Base-by-base conservation (phyloP, 2,888 invertebrate species). In the Disparrhopalites patrizii region DNA sequence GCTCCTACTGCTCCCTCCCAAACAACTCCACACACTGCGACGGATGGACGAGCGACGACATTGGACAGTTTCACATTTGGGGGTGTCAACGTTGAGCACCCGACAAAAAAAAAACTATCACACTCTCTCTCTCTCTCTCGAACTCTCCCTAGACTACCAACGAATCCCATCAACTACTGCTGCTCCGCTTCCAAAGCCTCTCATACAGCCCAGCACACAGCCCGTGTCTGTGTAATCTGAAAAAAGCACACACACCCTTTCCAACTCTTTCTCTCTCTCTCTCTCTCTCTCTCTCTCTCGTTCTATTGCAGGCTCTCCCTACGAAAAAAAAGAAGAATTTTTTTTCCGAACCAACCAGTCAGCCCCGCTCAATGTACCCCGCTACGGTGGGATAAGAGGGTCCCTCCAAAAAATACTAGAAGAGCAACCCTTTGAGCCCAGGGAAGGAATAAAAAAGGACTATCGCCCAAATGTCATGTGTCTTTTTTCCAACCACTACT, bases 41-140 rank as follows among this genome's bases (percentile, higher is more conserved):
- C 52, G 52, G 52, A 58, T 36, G 55, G 55, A 55, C 30, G 58
- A 38, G 58, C 58, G 62, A 36, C 58, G 62, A 62, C 62, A 62
- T 62, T 62, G 62, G 62, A 62, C 62, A 62, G 54, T 55, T 40
- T 54, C 52, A 62, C 27, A 38, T 25, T 54, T 47, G 62, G 62
- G 54, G 33, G 62, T 62, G 62, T 62, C 62, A 62, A 62, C 62
- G 10, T 4, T n/a, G n/a, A n/a, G n/a, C 36, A 13, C 62, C 15
- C 23, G 1, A 20, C 52, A 28, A 30, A 54, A 40, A 62, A 62
- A 62, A 62, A 54, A 62, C 62, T 62, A 62, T 62, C 62, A 38
- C 51, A 51, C 15, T 8, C 5, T 23, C 51, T 51, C 25, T 25
- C 51, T 51, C 25, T 25, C 18, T 4, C 27, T 51, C 51, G 10